Base-by-base conservation (phyloP, 1,140 invertebrate genomes). In the Diuraphis noxia region DNA sequence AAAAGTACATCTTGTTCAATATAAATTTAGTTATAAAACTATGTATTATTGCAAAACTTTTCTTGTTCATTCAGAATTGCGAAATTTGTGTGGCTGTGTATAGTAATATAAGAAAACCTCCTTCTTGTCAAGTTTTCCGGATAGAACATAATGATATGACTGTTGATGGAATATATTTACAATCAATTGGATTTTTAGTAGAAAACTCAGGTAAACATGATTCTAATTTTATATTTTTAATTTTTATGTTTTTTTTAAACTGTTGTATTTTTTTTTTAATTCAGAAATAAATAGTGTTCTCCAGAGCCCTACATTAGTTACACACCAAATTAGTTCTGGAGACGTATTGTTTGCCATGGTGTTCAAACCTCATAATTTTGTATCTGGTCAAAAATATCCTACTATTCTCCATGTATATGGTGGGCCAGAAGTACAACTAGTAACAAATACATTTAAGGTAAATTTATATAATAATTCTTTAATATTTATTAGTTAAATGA, bases 371-470 rank as follows among this genome's bases (percentile, higher is more conserved):
- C 96, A 96, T 93, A 96, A 96, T 93, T 97, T 96, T 93, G 95
- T 96, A 93, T 93, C 95, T 17, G 96, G 96, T 21, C 94, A 95
- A 52, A 97, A 97, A 92, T 99, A 99, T 95, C 99, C 99, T 3
- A 98, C 98, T 2, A 96, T 99, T 91, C 95, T 99, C 30, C 98
- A 99, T 94, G 97, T 99, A 34, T 99, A 99, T 94, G 99, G 98
- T 41, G 99, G 99, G 25, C 99, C 99, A 1, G 98, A 99, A 94
- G 98, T 99, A 41, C 98, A 99, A 95, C 95, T 99, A 52, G 99
- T 99, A 63, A 98, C 97, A 52, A 99, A 99, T 94, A 97, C 96
- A 38, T 99, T 98, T 94, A 99, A 98, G 95, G 97, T 97, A 94
- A 93, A 92, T 88, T 87, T 52, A 17, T 34, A 30, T 84, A 34